Percentiles rank a stretch among this genome's conserved stretches.
Conservation (phyloP, 2,797 vertebrate genomes). For the Argentina silus region DNA sequence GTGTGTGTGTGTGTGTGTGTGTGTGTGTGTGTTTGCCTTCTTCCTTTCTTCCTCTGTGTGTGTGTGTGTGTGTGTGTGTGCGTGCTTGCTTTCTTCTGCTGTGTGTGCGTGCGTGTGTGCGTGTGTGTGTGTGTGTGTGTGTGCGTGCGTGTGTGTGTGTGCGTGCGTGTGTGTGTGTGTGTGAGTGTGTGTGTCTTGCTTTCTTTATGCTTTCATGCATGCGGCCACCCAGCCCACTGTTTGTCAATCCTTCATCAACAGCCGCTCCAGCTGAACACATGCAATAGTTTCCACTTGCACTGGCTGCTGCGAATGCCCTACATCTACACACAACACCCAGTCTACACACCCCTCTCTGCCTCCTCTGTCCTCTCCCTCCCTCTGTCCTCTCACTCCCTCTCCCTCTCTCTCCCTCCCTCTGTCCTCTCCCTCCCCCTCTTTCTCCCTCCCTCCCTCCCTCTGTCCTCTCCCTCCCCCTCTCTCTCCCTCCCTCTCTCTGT, state of each 20-base stretch:
- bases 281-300: background rate
- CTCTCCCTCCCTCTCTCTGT: background rate
- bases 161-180: background rate
- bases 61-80: too few species aligned
- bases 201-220: slow-evolving; percentile 8
- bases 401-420: background rate
- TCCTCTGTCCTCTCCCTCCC: background rate
- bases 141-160: background rate
- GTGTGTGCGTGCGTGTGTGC: background rate
- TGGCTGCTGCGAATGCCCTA: background rate
- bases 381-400: background rate
- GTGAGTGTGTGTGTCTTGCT: background rate
- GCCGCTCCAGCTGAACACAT: background rate
- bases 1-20: too few species aligned
- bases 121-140: slow-evolving; percentile 1
- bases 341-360: background rate
- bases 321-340: background rate
- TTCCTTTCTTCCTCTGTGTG: background rate
- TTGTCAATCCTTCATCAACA: background rate
- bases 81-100: too few species aligned
- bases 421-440: background rate
- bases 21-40: too few species aligned
- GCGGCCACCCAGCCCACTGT: background rate
- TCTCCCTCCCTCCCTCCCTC: background rate
- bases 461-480: background rate